A percentile compares a stretch with the other conserved stretches of the same genome.
Evolutionary conservation across 2,113 vertebrate genomes (phyloP).

Genomic region (Phalacrocorax carbo): DNA sequence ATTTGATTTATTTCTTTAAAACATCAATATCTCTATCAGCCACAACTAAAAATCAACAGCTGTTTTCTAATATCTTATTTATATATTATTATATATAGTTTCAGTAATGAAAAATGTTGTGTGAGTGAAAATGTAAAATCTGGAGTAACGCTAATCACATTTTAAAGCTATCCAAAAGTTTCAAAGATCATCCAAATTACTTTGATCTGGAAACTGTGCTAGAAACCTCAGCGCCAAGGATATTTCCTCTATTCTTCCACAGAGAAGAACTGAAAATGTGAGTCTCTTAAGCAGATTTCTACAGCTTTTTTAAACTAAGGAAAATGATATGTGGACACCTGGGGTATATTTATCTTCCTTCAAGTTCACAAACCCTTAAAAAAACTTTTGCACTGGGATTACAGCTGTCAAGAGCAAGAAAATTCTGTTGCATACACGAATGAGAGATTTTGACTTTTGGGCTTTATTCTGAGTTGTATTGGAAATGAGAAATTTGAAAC

Average conservation of each 20-base stretch:
- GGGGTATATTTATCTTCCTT: background rate
- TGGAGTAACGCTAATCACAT: background rate
- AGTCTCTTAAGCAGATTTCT: background rate
- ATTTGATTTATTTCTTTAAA: background rate
- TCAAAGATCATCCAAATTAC: background rate
- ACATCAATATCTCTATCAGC: accelerated
- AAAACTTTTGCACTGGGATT: background rate
- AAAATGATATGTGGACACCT: background rate
- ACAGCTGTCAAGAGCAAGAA: background rate
- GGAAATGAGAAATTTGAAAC: background rate
- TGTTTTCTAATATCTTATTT: background rate
- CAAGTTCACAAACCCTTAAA: background rate
- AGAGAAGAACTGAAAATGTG: background rate
- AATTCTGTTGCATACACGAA: background rate
- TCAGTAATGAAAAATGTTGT: background rate
- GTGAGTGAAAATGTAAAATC: background rate
- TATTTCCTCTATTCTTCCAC: background rate
- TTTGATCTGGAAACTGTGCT: background rate
- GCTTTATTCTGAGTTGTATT: background rate
- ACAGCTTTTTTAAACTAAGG: background rate
- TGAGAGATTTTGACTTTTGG: background rate
- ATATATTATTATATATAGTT: background rate
- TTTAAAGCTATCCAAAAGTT: background rate
- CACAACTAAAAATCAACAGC: background rate
- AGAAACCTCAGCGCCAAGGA: background rate